These are phyloP conservation scores for Mormyrus iriodes DNA, from an alignment of 2,113 vertebrate genomes.

Conservation along the genomic window DNA sequence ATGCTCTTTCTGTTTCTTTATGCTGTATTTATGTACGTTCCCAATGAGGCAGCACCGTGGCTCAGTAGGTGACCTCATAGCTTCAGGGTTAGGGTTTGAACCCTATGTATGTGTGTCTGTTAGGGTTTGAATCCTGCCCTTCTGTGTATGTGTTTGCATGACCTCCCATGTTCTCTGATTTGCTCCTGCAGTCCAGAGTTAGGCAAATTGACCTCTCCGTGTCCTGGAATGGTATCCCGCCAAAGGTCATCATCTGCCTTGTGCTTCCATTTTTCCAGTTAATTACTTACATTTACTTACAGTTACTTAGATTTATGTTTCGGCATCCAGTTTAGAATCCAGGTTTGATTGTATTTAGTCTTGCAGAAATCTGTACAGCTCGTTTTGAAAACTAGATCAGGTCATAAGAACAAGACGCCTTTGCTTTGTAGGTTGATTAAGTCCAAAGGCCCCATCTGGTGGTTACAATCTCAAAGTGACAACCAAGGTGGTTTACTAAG, in stretches of 20 bases:
- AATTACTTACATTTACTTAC: not conserved
- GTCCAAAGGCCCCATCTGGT: conserved; percentile 21
- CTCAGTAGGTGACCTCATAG: not conserved
- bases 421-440: conserved; percentile 3
- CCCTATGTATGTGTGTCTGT: not conserved
- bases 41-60: not conserved
- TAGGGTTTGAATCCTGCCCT: not conserved
- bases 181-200: not conserved
- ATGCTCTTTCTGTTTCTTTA: not conserved
- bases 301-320: not conserved
- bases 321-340: not conserved
- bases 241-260: not conserved
- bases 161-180: not conserved
- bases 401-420: not conserved
- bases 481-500: too few relatives aligned
- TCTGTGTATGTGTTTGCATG: not conserved
- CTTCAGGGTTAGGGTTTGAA: not conserved
- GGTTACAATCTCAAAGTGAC: not conserved
- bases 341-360: not conserved
- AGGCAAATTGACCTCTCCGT: not conserved
- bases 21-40: not conserved
- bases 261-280: not conserved
- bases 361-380: not conserved
- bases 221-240: not conserved
- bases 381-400: not conserved